Evolutionary conservation across 2,888 invertebrate genomes (phyloP).

Genomic region (Leucophenga montana): DNA sequence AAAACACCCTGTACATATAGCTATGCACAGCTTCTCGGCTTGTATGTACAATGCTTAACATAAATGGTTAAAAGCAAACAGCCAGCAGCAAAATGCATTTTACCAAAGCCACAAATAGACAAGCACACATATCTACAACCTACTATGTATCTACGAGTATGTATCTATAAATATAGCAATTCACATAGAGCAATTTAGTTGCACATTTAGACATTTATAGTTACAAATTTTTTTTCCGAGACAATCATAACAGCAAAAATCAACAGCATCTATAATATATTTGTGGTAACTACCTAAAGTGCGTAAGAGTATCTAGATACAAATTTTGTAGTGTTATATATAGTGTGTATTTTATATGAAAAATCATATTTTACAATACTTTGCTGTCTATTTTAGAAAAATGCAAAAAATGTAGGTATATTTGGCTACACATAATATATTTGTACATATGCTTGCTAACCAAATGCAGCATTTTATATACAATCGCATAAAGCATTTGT

Average conservation of each 20-base stretch:
- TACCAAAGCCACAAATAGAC: conserved; percentile 49
- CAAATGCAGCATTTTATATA: not conserved
- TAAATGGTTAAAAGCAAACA: conserved; percentile 56
- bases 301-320: no score
- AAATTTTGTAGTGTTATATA: no score
- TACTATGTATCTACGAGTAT: conserved; percentile 17
- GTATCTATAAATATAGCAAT: not conserved
- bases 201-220: conserved; percentile 16
- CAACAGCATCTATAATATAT: conserved; percentile 9
- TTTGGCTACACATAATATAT: no score
- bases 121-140: conserved; percentile 26
- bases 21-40: not conserved
- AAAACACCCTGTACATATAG: no score
- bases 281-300: no score
- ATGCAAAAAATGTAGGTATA: no score
- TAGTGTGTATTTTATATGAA: no score
- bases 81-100: conserved; percentile 59
- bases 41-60: conserved; percentile 46
- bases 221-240: not conserved
- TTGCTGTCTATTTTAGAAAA: no score
- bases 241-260: not conserved
- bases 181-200: not conserved
- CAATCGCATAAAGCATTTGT: not conserved
- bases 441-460: not conserved
- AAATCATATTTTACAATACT: no score